Conservation (phyloP, 1,140 invertebrate species). For the Ceratosolen fusciceps region DNA sequence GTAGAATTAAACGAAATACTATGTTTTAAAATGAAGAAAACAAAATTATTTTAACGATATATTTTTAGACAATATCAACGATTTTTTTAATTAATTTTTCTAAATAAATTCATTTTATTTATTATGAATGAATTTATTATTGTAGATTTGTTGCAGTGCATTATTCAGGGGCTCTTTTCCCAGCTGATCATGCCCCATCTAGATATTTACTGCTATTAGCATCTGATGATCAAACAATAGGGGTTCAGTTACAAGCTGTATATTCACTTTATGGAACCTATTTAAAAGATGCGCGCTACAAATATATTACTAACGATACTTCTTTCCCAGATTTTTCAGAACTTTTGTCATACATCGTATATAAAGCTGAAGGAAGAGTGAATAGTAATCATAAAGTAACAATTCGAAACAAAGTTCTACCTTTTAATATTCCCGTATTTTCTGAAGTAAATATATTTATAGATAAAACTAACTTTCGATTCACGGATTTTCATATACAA, state of each 20-base stretch:
- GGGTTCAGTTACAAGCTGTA: slow-evolving; percentile 81
- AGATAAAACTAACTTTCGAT: background rate
- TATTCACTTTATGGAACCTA: slow-evolving; percentile 78
- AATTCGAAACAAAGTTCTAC: slow-evolving; percentile 71
- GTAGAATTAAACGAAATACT: no score
- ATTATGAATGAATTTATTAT: slow-evolving; percentile 18
- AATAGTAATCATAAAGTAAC: slow-evolving; percentile 70
- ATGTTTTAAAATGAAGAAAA: no score
- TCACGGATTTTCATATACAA: background rate
- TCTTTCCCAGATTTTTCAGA: slow-evolving; percentile 73
- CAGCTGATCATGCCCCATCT: slow-evolving; percentile 83
- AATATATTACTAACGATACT: slow-evolving; percentile 58
- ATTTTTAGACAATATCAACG: no score
- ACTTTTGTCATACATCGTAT: slow-evolving; percentile 77
- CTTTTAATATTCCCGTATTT: slow-evolving; percentile 72
- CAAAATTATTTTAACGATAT: no score
- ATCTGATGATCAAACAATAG: slow-evolving; percentile 87
- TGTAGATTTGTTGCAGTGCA: slow-evolving; percentile 83
- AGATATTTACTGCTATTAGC: slow-evolving; percentile 88
- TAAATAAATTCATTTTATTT: background rate
- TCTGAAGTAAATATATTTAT: slow-evolving; percentile 66
- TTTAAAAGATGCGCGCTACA: slow-evolving; percentile 69
- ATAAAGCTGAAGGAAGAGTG: slow-evolving; percentile 76
- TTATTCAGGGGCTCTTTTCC: slow-evolving; percentile 86
- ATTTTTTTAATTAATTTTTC: no score